phyloP scores from a whole-genome alignment of 2,797 vertebrate genomes.

The Pangasius krempfi region DNA sequence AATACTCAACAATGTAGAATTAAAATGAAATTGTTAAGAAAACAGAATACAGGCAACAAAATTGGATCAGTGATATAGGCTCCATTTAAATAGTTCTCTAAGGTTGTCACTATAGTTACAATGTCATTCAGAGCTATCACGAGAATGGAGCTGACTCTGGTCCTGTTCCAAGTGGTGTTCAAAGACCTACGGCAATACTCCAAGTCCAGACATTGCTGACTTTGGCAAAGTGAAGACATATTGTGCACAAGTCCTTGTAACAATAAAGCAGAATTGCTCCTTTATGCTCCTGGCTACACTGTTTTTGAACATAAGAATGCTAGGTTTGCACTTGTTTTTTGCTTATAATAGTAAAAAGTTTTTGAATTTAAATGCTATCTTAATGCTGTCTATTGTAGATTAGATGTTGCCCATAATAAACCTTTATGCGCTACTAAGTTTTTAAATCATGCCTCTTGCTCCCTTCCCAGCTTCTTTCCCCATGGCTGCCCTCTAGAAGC shows the following conservation, averaged over 20 bases:
- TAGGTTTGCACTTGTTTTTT: background rate
- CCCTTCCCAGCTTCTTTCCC: slow-evolving; percentile 38
- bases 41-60: background rate
- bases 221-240: background rate
- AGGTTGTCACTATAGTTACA: background rate
- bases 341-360: background rate
- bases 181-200: background rate
- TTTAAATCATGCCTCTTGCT: slow-evolving; percentile 10
- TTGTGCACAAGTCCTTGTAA: background rate
- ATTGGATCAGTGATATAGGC: background rate
- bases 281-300: background rate
- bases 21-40: background rate
- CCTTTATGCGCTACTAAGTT: background rate
- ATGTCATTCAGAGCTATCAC: background rate
- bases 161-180: background rate
- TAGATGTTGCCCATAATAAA: background rate
- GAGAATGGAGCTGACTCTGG: background rate
- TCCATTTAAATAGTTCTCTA: background rate
- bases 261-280: background rate
- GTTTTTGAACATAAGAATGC: background rate
- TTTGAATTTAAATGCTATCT: background rate
- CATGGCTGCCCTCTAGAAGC: slow-evolving; percentile 50
- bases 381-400: background rate
- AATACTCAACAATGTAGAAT: background rate
- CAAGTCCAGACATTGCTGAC: background rate